Evolutionary conservation across 1,140 invertebrate genomes (phyloP).

Genomic region (Euura saliciscinereae): DNA sequence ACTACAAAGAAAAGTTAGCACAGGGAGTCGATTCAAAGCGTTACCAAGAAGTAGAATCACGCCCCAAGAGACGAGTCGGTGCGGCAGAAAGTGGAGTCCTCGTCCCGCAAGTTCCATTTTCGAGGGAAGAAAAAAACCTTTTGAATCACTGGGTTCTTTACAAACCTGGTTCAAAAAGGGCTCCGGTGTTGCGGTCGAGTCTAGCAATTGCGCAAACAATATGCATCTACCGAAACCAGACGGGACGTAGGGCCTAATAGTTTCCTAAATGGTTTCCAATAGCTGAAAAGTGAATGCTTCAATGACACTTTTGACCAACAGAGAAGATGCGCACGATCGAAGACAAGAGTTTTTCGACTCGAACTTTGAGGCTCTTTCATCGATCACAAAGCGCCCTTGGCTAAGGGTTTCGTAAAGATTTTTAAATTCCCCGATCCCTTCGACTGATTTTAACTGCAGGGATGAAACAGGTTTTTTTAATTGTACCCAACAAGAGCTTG

Average conservation of each 20-base stretch:
- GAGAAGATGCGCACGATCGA: background rate
- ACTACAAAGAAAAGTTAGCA: no score
- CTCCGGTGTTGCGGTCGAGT: constrained; percentile 25
- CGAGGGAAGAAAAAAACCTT: background rate
- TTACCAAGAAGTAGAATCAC: background rate
- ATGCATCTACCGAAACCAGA: constrained; percentile 11
- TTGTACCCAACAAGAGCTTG: no score
- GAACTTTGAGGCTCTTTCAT: background rate
- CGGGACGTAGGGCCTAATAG: constrained; percentile 24
- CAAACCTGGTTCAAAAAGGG: background rate
- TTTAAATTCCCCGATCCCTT: background rate
- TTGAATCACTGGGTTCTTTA: no score
- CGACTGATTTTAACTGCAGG: no score
- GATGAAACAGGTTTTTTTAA: no score
- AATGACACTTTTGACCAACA: background rate
- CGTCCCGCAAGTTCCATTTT: background rate
- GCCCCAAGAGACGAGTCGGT: background rate
- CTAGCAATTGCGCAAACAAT: constrained; percentile 20
- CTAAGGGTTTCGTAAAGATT: background rate
- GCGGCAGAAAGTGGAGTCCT: background rate
- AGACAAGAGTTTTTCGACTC: no score
- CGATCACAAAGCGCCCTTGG: background rate
- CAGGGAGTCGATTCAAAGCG: background rate
- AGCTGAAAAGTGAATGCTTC: constrained; percentile 15
- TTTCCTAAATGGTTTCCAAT: constrained; percentile 35